Evolutionary conservation across 1,140 invertebrate genomes (phyloP).

Genomic region (Bombus superbus): DNA sequence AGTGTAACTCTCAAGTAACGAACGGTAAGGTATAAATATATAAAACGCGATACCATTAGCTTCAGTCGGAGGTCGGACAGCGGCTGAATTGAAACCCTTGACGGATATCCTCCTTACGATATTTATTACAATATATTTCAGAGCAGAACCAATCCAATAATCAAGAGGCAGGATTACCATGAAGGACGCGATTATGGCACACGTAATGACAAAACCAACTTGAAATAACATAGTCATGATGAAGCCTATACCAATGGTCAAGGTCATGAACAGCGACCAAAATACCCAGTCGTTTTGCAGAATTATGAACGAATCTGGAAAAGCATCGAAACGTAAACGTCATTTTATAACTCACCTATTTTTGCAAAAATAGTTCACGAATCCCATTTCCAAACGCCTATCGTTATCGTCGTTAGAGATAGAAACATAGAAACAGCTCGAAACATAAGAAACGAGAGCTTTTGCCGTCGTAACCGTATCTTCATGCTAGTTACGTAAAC

Average conservation of each 20-base stretch:
- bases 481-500: background rate
- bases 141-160: slow-evolving; percentile 85
- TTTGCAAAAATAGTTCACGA: too few species aligned
- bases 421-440: too few species aligned
- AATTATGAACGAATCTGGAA: slow-evolving; percentile 13
- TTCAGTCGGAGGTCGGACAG: slow-evolving; percentile 86
- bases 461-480: background rate
- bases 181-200: slow-evolving; percentile 86
- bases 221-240: slow-evolving; percentile 73
- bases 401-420: too few species aligned
- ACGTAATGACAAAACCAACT: slow-evolving; percentile 66
- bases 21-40: background rate
- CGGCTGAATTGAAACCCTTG: slow-evolving; percentile 84
- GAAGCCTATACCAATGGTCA: slow-evolving; percentile 79
- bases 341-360: too few species aligned
- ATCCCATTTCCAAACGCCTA: too few species aligned
- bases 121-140: slow-evolving; percentile 89
- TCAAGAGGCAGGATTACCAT: slow-evolving; percentile 85
- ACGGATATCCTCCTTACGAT: slow-evolving; percentile 85
- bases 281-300: slow-evolving; percentile 84
- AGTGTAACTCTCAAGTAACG: background rate
- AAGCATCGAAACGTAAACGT: too few species aligned
- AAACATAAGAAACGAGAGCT: background rate
- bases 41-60: slow-evolving; percentile 82
- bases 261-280: slow-evolving; percentile 84